A percentile compares a stretch with the other conserved stretches of the same genome.
These are phyloP conservation scores for Macropis europaea DNA, from an alignment of 2,888 invertebrate species.

Conservation along the genomic window DNA sequence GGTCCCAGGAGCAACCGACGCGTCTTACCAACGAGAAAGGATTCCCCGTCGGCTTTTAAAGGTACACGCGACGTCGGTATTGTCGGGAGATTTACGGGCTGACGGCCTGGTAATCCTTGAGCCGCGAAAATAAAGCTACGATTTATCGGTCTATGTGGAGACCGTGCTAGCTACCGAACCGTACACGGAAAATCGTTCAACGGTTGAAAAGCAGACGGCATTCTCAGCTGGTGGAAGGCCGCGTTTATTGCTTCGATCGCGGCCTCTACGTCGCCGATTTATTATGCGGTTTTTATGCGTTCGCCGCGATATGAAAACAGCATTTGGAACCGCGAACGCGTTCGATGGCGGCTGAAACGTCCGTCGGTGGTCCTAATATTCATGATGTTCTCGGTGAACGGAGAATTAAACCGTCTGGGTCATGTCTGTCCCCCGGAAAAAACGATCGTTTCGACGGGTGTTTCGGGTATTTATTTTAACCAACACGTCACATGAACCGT, in stretches of 20 bases:
- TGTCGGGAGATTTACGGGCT: constrained; percentile 28
- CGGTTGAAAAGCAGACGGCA: not conserved
- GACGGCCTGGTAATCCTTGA: constrained; percentile 26
- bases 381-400: not conserved
- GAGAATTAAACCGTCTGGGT: not conserved
- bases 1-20: not conserved
- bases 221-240: not conserved
- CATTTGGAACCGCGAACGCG: not conserved
- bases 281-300: constrained; percentile 21
- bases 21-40: not conserved
- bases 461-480: no score
- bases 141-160: constrained; percentile 31
- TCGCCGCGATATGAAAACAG: not conserved
- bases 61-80: constrained; percentile 1
- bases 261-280: constrained; percentile 9
- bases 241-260: constrained; percentile 20
- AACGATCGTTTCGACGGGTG: no score
- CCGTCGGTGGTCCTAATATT: not conserved
- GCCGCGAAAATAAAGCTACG: constrained; percentile 32
- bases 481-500: no score
- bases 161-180: not conserved
- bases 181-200: constrained; percentile 31
- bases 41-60: constrained; percentile 1
- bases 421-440: no score
- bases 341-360: not conserved